Percentiles rank a stretch among this genome's conserved stretches.
Conservation (phyloP, 2,888 invertebrate genomes). For the Sesia apiformis region DNA sequence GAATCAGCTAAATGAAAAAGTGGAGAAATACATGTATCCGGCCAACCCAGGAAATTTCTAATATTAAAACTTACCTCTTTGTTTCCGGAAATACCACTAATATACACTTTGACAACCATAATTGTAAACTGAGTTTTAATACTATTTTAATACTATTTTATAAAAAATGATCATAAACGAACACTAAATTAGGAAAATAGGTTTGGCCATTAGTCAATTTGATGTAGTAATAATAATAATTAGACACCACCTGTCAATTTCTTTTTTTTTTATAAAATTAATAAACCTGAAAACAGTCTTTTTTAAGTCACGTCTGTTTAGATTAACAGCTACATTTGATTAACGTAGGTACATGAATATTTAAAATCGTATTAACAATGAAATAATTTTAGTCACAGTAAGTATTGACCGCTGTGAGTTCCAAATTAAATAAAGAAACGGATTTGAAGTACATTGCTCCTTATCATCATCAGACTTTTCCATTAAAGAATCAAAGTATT, state of each 20-base stretch:
- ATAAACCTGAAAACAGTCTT: no score
- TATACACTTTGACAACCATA: constrained; percentile 94
- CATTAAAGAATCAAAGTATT: no score
- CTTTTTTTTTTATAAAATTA: background rate
- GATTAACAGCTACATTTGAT: no score
- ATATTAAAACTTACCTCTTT: constrained; percentile 85
- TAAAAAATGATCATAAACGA: constrained; percentile 38
- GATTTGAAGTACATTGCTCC: no score
- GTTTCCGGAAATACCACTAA: constrained; percentile 94
- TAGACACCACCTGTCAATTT: background rate
- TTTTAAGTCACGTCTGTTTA: no score
- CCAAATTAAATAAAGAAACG: no score
- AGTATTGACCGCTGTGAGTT: no score
- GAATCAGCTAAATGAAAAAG: constrained; percentile 52
- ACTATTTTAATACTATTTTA: constrained; percentile 34
- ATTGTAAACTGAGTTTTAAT: constrained; percentile 30
- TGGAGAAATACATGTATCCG: constrained; percentile 39
- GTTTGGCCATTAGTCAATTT: constrained; percentile 67
- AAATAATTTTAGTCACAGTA: no score
- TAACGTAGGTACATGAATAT: no score
- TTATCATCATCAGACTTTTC: no score
- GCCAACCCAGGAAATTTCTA: constrained; percentile 52
- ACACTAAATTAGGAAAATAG: constrained; percentile 53
- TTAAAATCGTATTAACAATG: no score
- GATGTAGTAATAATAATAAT: constrained; percentile 4